Evolutionary conservation across 2,888 invertebrate species (phyloP).

Genomic region (Pristionchus japonicus): DNA sequence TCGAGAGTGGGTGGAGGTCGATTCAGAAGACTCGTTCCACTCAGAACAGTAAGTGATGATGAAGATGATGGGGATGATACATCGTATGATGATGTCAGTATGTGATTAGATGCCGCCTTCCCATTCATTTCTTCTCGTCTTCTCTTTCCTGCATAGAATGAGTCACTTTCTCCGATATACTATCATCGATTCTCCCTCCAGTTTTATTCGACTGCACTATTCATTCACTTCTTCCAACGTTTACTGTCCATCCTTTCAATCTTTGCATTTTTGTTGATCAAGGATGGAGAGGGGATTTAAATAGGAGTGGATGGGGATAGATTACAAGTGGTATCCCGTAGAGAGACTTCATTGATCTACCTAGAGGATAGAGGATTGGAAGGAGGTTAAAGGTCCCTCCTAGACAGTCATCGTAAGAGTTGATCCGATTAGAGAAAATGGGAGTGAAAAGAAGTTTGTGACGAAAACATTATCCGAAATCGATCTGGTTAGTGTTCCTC

Average conservation of each 20-base stretch:
- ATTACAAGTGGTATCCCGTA: constrained; percentile 13
- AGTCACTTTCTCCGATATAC: not conserved
- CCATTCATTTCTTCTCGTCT: not conserved
- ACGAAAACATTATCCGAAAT: not conserved
- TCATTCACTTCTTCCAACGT: not conserved
- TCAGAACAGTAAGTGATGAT: constrained; percentile 10
- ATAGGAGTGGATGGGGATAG: constrained; percentile 11
- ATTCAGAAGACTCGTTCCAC: constrained; percentile 35
- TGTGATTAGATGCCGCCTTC: not conserved
- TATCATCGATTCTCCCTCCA: not conserved
- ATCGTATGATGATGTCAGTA: not conserved
- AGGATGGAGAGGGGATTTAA: not conserved
- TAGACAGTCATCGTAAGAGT: not conserved
- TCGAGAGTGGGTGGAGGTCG: not conserved
- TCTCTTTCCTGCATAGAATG: no score
- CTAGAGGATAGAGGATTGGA: not conserved
- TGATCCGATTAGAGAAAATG: constrained; percentile 12
- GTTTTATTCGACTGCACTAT: not conserved
- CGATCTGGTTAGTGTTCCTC: not conserved
- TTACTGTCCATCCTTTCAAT: constrained; percentile 48
- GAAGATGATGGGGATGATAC: not conserved
- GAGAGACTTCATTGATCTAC: constrained; percentile 13
- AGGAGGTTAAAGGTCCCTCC: constrained; percentile 1
- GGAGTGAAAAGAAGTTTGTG: not conserved
- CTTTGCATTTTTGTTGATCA: constrained; percentile 45